Conservation (phyloP, 2,888 invertebrate genomes). For the Drosophila anomalata region DNA sequence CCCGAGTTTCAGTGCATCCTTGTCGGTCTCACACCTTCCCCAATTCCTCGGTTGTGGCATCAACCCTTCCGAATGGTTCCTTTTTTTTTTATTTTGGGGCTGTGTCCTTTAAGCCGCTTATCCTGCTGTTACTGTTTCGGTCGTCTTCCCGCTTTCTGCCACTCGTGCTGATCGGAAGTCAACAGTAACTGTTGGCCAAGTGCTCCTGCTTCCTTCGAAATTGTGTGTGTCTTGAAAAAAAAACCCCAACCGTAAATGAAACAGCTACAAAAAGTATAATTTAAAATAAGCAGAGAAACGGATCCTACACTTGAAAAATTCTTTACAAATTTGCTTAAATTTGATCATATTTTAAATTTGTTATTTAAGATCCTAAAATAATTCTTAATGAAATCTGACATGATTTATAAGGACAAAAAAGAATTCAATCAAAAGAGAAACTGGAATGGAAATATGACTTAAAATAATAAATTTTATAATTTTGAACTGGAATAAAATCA, state of each 20-base stretch:
- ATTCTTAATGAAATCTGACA: too few relatives aligned
- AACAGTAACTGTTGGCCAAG: slow-evolving; percentile 65
- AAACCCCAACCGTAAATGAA: slow-evolving; percentile 59
- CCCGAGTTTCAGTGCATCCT: slow-evolving; percentile 57
- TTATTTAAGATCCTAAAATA: too few relatives aligned
- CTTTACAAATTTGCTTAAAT: not conserved
- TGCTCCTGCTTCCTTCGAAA: slow-evolving; percentile 67
- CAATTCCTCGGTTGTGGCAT: slow-evolving; percentile 22
- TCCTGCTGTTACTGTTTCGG: slow-evolving; percentile 64
- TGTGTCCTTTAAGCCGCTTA: slow-evolving; percentile 73
- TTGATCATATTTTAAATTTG: not conserved
- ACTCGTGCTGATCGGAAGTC: slow-evolving; percentile 78
- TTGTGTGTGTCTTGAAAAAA: slow-evolving; percentile 34
- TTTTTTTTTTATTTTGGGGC: slow-evolving; percentile 42
- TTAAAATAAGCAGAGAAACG: slow-evolving; percentile 22
- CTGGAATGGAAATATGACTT: too few relatives aligned
- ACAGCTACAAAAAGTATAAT: slow-evolving; percentile 53
- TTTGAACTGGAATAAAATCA: not conserved
- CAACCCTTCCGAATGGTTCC: slow-evolving; percentile 63
- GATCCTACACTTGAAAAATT: slow-evolving; percentile 19
- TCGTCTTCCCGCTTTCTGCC: slow-evolving; percentile 45
- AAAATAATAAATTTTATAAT: too few relatives aligned
- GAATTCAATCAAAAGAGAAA: too few relatives aligned
- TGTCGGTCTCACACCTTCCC: slow-evolving; percentile 73
- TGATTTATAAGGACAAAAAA: too few relatives aligned